A percentile compares a stretch with the other conserved stretches of the same genome.
Evolutionary conservation across 2,797 vertebrate genomes (phyloP).

Genomic region (Danio kyathit): DNA sequence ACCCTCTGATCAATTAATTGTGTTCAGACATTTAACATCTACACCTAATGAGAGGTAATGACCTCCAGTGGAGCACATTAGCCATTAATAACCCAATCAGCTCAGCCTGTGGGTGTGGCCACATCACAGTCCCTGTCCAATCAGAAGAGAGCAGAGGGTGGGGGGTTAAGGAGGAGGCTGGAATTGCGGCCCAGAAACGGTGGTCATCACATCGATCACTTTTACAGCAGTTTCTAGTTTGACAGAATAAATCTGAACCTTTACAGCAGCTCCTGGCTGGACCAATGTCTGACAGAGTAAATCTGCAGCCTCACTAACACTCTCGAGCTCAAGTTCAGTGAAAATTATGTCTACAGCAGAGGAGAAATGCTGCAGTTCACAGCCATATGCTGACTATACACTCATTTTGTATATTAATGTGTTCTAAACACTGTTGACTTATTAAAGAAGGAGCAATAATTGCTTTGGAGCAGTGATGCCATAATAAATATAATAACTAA

Average conservation of each 20-base stretch:
- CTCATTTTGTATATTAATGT: neutral
- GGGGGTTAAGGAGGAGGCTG: neutral
- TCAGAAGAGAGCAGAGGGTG: neutral
- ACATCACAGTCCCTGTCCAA: neutral
- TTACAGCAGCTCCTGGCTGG: neutral
- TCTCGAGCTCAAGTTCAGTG: neutral
- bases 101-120: neutral
- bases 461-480: neutral
- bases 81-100: neutral
- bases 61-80: neutral
- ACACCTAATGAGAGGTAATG: neutral
- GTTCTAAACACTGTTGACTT: too few relatives aligned
- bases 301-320: neutral
- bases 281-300: neutral
- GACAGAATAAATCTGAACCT: neutral
- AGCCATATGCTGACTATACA: neutral
- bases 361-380: neutral
- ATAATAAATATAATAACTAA: too few relatives aligned
- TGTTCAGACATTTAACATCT: neutral
- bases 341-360: neutral
- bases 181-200: neutral
- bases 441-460: too few relatives aligned
- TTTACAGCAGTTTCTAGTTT: too few relatives aligned
- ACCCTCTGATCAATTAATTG: constrained; percentile 19
- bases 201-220: constrained; percentile 1